Evolutionary conservation across 2,113 vertebrate species (phyloP).

Genomic region (Podiceps cristatus): DNA sequence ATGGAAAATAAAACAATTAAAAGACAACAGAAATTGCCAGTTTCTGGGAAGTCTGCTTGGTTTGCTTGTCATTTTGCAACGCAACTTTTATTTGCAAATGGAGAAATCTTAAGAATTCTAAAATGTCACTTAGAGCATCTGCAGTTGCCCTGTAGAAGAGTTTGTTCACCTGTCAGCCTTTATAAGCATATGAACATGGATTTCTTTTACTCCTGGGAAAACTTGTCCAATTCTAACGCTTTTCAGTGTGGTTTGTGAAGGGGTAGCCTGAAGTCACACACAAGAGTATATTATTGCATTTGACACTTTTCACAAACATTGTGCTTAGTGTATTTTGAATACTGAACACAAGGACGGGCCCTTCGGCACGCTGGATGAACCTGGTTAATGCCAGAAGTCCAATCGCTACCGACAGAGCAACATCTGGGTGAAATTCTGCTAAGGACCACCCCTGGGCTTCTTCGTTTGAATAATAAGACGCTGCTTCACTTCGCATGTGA

Average conservation of each 20-base stretch:
- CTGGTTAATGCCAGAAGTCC: neutral
- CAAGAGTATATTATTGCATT: neutral
- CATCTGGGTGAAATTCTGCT: neutral
- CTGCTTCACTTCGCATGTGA: neutral
- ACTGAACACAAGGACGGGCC: rapidly evolving
- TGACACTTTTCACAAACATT: neutral
- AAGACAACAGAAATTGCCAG: neutral
- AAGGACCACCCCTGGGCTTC: neutral
- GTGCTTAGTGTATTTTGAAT: neutral
- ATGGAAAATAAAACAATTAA: neutral
- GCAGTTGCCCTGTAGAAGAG: slow-evolving; percentile 20
- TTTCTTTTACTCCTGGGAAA: slow-evolving; percentile 54
- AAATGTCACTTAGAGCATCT: slow-evolving; percentile 47
- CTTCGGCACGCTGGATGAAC: neutral
- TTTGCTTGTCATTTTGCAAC: neutral
- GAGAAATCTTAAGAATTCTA: slow-evolving; percentile 16
- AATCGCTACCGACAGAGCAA: neutral
- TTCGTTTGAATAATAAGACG: neutral
- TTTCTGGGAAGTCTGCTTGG: neutral
- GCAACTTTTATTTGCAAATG: slow-evolving; percentile 2
- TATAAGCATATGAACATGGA: neutral
- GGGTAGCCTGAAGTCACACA: neutral
- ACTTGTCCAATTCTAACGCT: slow-evolving; percentile 1
- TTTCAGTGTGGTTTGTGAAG: neutral
- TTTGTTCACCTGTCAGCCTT: slow-evolving; percentile 60